Evolutionary conservation across 2,113 vertebrate species (phyloP).

Genomic region (Sylvietta virens): DNA sequence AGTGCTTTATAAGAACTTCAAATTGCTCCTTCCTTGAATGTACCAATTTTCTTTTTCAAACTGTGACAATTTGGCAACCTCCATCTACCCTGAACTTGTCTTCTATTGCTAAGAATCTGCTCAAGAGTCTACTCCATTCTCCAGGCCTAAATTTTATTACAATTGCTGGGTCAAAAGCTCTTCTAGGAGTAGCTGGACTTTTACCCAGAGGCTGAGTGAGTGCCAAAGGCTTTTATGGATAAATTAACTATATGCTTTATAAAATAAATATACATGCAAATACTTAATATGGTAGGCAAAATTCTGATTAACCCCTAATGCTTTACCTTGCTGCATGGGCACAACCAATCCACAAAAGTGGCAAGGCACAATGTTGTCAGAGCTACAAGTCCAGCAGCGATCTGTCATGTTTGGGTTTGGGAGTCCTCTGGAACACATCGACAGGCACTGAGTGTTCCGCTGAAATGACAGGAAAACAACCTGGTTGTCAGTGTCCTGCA

Average conservation of each 20-base stretch:
- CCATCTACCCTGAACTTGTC: background rate
- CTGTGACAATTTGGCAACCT: background rate
- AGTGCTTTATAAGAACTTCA: background rate
- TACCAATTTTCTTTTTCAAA: conserved; percentile 17
- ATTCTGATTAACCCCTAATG: background rate
- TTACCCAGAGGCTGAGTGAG: background rate
- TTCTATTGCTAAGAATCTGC: background rate
- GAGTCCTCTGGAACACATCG: background rate
- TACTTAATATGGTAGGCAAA: background rate
- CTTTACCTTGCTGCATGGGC: background rate
- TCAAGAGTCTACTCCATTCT: background rate
- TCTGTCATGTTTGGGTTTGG: background rate
- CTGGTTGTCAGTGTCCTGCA: background rate
- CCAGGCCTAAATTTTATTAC: background rate
- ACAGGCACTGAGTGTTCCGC: background rate
- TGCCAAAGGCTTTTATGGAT: background rate
- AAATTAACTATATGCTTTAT: background rate
- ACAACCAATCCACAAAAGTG: background rate
- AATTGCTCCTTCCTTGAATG: conserved; percentile 15
- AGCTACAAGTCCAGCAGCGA: rapidly evolving
- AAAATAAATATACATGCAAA: background rate
- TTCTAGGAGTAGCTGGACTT: background rate
- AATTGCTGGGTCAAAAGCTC: background rate
- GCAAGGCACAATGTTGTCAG: background rate
- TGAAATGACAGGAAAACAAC: background rate